A percentile compares a stretch with the other conserved stretches of the same genome.
Evolutionary conservation across 1,140 invertebrate species (phyloP).

Genomic region (Pygmarrhopalites habei): DNA sequence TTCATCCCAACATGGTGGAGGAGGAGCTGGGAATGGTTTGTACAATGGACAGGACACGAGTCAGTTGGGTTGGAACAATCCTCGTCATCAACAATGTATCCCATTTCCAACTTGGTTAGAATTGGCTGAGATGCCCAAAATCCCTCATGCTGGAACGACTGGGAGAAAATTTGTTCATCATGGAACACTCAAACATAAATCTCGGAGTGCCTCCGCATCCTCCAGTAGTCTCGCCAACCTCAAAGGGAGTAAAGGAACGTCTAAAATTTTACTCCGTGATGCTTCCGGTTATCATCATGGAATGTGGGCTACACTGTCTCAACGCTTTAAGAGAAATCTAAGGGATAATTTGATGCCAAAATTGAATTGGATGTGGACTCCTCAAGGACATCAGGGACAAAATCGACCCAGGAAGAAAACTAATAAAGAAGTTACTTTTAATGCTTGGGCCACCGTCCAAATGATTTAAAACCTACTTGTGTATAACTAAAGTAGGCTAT

Average conservation of each 20-base stretch:
- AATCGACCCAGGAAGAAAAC: conserved; percentile 30
- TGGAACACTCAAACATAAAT: not conserved
- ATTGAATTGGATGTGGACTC: conserved; percentile 37
- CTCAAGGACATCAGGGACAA: conserved; percentile 9
- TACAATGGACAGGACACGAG: not conserved
- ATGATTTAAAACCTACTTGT: too few relatives aligned
- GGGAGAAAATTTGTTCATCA: conserved; percentile 6
- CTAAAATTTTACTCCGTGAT: conserved; percentile 36
- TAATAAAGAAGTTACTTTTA: conserved; percentile 39
- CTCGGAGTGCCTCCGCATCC: not conserved
- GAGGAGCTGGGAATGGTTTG: not conserved
- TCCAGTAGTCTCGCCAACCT: conserved; percentile 16
- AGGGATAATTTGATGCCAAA: conserved; percentile 37
- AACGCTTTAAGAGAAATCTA: conserved; percentile 37
- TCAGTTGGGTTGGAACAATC: conserved; percentile 25
- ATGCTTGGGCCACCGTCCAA: conserved; percentile 39
- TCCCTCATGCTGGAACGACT: conserved; percentile 9
- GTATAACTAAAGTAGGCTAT: too few relatives aligned
- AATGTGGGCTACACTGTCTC: conserved; percentile 36
- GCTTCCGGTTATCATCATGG: conserved; percentile 22
- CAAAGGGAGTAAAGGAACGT: conserved; percentile 25
- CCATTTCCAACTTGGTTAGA: conserved; percentile 39
- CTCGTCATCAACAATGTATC: conserved; percentile 31
- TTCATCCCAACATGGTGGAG: conserved; percentile 3
- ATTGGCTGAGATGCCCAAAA: conserved; percentile 30